A percentile compares a stretch with the other conserved stretches of the same genome.
These are phyloP conservation scores for Cyprinus carpio DNA, from an alignment of 2,113 vertebrate genomes.

Conservation along the genomic window DNA sequence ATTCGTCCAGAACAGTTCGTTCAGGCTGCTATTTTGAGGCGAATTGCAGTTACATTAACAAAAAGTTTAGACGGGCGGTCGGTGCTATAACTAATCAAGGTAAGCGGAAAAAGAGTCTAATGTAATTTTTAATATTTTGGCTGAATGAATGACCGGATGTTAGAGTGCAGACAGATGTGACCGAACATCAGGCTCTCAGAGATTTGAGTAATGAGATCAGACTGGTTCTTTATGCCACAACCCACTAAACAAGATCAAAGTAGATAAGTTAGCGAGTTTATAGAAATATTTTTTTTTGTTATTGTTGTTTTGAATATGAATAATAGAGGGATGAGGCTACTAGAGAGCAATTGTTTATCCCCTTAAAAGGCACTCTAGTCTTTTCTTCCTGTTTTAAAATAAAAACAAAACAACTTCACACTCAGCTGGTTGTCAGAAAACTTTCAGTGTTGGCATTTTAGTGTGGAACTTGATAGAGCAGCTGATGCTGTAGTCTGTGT, in stretches of 20 bases:
- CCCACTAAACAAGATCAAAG: neutral
- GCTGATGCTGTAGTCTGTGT: neutral
- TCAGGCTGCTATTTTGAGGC: neutral
- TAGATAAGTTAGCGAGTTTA: neutral
- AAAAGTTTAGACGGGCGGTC: neutral
- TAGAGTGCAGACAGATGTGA: neutral
- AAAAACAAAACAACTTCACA: neutral
- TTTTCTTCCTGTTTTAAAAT: slow-evolving; percentile 7
- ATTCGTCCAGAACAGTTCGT: slow-evolving; percentile 44
- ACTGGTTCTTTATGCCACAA: neutral
- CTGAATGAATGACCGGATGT: slow-evolving; percentile 4
- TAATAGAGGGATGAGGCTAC: neutral
- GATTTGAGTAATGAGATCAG: neutral
- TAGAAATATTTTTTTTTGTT: too few relatives aligned
- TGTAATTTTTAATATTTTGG: neutral
- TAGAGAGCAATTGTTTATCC: neutral
- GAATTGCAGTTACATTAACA: neutral
- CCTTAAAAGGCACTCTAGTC: neutral
- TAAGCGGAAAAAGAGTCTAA: neutral
- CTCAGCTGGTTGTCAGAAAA: neutral
- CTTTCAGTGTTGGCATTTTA: neutral
- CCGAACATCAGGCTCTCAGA: neutral
- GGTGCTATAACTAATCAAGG: neutral
- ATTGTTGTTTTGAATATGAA: too few relatives aligned
- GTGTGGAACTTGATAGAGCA: neutral